Evolutionary conservation across 2,888 invertebrate genomes (phyloP).

Genomic region (Drosophila nr. fundita): DNA sequence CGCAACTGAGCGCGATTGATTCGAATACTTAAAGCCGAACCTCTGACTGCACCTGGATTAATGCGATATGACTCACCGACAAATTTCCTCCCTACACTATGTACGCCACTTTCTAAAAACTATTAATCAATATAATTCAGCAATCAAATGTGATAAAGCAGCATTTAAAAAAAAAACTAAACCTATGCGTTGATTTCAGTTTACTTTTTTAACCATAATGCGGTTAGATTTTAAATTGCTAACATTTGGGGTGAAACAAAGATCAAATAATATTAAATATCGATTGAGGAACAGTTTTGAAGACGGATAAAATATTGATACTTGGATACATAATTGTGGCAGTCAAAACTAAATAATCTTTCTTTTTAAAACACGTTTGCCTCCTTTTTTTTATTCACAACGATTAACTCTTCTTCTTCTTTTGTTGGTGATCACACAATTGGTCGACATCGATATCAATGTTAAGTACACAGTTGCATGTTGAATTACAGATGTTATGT

Average conservation of each 20-base stretch:
- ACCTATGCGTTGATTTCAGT: not conserved
- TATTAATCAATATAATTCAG: constrained; percentile 15
- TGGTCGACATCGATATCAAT: no score
- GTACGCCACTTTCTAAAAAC: constrained; percentile 21
- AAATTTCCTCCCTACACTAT: constrained; percentile 4
- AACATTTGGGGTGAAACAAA: not conserved
- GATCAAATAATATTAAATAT: not conserved
- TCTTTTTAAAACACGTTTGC: no score
- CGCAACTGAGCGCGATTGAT: constrained; percentile 42
- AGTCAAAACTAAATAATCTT: no score
- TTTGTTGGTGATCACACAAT: no score
- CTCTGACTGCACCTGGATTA: constrained; percentile 23
- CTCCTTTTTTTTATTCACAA: no score
- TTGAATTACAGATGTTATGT: no score
- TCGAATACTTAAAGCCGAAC: not conserved
- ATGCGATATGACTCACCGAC: constrained; percentile 1
- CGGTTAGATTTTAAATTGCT: not conserved
- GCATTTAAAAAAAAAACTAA: constrained; percentile 31
- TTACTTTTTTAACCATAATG: not conserved
- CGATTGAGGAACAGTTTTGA: not conserved
- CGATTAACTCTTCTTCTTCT: no score
- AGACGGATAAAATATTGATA: no score
- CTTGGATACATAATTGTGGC: no score
- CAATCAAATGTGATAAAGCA: constrained; percentile 53
- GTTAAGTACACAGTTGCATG: no score